Evolutionary conservation across 2,888 invertebrate species (phyloP).

Genomic region (Buathra laborator): DNA sequence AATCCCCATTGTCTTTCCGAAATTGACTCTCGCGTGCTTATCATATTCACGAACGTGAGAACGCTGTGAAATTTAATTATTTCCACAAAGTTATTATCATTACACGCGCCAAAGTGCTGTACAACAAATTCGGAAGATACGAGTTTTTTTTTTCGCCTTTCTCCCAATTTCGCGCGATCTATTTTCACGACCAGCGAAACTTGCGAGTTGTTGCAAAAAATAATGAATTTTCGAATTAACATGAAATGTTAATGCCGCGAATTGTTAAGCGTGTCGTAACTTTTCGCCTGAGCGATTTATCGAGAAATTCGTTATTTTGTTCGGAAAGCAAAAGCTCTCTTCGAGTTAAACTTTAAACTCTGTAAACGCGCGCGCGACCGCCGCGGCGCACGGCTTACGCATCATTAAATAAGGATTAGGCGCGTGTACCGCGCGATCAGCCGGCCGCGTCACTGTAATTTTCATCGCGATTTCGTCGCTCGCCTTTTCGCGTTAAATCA

Average conservation of each 20-base stretch:
- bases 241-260: not conserved
- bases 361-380: slow-evolving; percentile 2
- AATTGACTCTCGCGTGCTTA: not conserved
- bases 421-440: slow-evolving; percentile 47
- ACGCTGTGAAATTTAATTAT: not conserved
- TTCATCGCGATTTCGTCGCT: slow-evolving; percentile 57
- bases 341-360: slow-evolving; percentile 58
- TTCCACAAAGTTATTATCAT: not conserved
- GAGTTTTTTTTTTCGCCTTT: not conserved
- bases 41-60: not conserved
- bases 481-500: slow-evolving; percentile 50
- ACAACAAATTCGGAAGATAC: not conserved
- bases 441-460: slow-evolving; percentile 69
- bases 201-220: not conserved
- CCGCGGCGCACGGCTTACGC: slow-evolving; percentile 67
- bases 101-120: not conserved
- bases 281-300: not conserved
- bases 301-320: not conserved
- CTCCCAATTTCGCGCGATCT: not conserved
- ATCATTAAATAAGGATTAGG: slow-evolving; percentile 82
- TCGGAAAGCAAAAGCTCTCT: slow-evolving; percentile 33
- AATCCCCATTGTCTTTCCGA: not conserved
- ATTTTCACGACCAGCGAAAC: not conserved
- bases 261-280: not conserved
- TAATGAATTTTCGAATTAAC: not conserved